Evolutionary conservation across 2,888 invertebrate species (phyloP).

Genomic region (Daptonema setosum): DNA sequence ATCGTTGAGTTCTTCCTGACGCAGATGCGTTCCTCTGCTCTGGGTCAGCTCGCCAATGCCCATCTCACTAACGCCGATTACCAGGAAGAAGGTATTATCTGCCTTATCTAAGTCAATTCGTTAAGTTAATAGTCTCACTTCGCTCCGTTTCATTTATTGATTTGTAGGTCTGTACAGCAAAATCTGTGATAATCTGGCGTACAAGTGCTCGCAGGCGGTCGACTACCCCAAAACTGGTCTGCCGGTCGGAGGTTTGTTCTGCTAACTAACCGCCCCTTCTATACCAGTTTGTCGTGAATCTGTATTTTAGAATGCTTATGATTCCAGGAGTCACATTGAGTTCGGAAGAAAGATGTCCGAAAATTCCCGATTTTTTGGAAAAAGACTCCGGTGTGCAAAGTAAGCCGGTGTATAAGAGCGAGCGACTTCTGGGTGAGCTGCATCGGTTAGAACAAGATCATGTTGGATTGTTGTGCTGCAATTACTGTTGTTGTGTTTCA

Average conservation of each 20-base stretch:
- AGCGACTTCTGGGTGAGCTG: slow-evolving; percentile 20
- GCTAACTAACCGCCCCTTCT: slow-evolving; percentile 3
- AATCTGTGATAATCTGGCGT: slow-evolving; percentile 16
- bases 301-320: too few species aligned
- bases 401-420: slow-evolving; percentile 16
- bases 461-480: neutral
- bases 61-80: slow-evolving; percentile 25
- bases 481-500: neutral
- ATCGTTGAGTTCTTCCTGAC: slow-evolving; percentile 24
- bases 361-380: slow-evolving; percentile 15
- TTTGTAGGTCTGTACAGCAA: slow-evolving; percentile 19
- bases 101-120: too few species aligned
- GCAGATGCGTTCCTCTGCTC: slow-evolving; percentile 25
- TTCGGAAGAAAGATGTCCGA: neutral
- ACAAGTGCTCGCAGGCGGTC: slow-evolving; percentile 22
- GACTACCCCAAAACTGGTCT: slow-evolving; percentile 27
- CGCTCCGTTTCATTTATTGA: too few species aligned
- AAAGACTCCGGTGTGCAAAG: too few species aligned
- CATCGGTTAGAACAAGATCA: slow-evolving; percentile 13
- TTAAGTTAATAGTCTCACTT: too few species aligned
- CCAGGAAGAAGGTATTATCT: too few species aligned
- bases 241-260: slow-evolving; percentile 8
- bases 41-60: slow-evolving; percentile 24
- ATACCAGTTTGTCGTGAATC: too few species aligned
- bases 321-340: too few species aligned